Percentiles rank a stretch among this genome's conserved stretches.
phyloP scores from a whole-genome alignment of 2,888 invertebrate species.

The Choristoneura rosaceana region DNA sequence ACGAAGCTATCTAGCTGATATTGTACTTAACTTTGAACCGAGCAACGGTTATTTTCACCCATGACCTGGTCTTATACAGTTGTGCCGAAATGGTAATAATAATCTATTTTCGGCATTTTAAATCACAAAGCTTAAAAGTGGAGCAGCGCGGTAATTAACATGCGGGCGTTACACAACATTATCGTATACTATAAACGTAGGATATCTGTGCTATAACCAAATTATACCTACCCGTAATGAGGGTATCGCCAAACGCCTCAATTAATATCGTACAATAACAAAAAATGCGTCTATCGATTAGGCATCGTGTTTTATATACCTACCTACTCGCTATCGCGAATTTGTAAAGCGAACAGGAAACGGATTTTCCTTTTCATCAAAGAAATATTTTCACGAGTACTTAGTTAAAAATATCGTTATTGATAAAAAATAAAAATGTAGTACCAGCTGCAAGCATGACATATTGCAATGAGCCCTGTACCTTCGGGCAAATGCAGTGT shows the following conservation, averaged over 20 bases:
- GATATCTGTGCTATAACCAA: constrained; percentile 5
- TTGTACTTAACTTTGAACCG: background rate
- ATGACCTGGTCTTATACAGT: constrained; percentile 23
- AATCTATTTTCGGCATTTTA: constrained; percentile 36
- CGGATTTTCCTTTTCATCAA: background rate
- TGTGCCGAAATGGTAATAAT: constrained; percentile 32
- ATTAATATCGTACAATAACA: constrained; percentile 46
- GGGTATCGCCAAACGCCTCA: constrained; percentile 43
- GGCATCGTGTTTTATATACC: constrained; percentile 16
- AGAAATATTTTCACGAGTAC: too few species aligned
- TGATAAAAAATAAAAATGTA: too few species aligned
- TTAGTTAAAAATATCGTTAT: too few species aligned
- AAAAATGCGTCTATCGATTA: constrained; percentile 41
- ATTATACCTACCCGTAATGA: constrained; percentile 32
- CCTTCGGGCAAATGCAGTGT: background rate
- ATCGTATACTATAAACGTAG: constrained; percentile 28
- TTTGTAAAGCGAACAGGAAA: background rate
- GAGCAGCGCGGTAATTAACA: constrained; percentile 38
- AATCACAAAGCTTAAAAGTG: constrained; percentile 38
- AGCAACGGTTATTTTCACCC: constrained; percentile 16
- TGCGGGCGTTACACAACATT: constrained; percentile 40
- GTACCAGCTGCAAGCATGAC: too few species aligned
- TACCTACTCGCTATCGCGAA: background rate
- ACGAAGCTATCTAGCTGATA: background rate
- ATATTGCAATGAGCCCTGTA: background rate